phyloP scores from a whole-genome alignment of 2,797 vertebrate species.

The Squalus acanthias region DNA sequence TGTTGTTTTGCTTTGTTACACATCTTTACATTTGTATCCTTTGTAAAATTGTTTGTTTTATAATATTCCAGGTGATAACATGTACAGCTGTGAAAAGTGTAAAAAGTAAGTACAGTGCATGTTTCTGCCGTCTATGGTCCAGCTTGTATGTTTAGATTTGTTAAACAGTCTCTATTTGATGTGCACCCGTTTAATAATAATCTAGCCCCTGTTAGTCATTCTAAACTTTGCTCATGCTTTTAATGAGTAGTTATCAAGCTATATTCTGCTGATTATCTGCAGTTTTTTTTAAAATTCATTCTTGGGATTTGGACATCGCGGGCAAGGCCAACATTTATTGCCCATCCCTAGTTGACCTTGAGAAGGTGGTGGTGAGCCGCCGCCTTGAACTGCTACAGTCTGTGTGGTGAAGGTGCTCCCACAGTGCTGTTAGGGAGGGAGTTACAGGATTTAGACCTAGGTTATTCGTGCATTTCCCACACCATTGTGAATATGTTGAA shows the following conservation, averaged over 20 bases:
- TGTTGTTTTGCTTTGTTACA: constrained; percentile 22
- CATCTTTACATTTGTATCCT: not conserved
- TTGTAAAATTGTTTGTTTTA: constrained; percentile 27
- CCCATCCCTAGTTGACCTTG: not conserved
- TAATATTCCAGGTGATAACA: constrained; percentile 82
- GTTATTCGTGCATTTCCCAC: not conserved
- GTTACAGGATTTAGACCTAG: not conserved
- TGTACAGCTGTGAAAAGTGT: constrained; percentile 99
- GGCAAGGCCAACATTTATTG: not conserved
- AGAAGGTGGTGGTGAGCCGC: not conserved
- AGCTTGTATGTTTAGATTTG: not conserved
- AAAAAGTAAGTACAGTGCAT: constrained; percentile 82
- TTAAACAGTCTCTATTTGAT: not conserved
- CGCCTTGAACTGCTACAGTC: not conserved
- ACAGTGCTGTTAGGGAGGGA: not conserved
- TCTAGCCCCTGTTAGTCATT: not conserved
- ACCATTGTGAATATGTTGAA: not conserved
- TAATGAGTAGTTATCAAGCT: not conserved
- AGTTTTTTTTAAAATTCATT: not conserved
- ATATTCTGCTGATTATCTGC: not conserved
- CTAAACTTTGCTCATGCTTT: not conserved
- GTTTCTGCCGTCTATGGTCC: not conserved
- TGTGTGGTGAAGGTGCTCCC: not conserved
- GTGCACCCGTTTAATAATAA: not conserved
- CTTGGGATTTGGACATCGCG: not conserved